Percentiles rank a stretch among this genome's conserved stretches.
phyloP scores from a whole-genome alignment of 37 sponge, comb jelly and placozoan species.

The Hormiphora californensis region DNA sequence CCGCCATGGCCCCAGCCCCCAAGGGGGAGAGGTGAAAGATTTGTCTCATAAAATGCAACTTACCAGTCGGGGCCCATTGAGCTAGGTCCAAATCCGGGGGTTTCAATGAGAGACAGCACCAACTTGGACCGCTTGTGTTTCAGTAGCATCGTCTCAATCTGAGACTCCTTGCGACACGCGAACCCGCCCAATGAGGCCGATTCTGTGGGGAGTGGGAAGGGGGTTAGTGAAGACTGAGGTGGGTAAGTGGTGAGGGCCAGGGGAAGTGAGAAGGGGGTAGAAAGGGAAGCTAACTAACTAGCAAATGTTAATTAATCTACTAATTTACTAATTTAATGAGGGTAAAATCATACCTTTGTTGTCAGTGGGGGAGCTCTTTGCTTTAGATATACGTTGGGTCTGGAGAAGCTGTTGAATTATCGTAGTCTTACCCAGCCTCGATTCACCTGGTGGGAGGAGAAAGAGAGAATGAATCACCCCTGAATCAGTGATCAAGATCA shows the following conservation, averaged over 20 bases:
- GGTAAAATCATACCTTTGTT: too few species aligned
- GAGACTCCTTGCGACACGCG: slow-evolving; percentile 34
- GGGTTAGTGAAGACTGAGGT: too few species aligned
- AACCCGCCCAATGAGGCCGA: slow-evolving; percentile 10
- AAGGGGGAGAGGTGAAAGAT: too few species aligned
- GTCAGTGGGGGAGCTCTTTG: slow-evolving; percentile 33
- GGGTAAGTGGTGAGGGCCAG: too few species aligned
- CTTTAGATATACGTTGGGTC: not conserved
- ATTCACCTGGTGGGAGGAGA: slow-evolving; percentile 21
- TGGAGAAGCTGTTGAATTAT: slow-evolving; percentile 35
- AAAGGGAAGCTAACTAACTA: too few species aligned
- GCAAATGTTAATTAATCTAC: too few species aligned
- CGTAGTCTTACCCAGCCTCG: slow-evolving; percentile 42
- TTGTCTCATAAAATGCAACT: not conserved
- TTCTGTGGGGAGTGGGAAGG: too few species aligned
- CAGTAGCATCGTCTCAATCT: slow-evolving; percentile 46
- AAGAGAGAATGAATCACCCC: not conserved
- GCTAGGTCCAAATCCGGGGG: slow-evolving; percentile 45
- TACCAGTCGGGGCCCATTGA: slow-evolving; percentile 49
- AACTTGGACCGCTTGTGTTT: slow-evolving; percentile 46
- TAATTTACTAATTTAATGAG: too few species aligned
- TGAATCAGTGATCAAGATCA: too few species aligned
- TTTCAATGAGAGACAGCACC: slow-evolving; percentile 37
- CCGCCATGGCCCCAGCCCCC: too few species aligned
- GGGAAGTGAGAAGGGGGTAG: too few species aligned